Percentiles rank a stretch among this genome's conserved stretches.
phyloP scores from a whole-genome alignment of 1,140 invertebrate species.

The Drosophila gunungcola region DNA sequence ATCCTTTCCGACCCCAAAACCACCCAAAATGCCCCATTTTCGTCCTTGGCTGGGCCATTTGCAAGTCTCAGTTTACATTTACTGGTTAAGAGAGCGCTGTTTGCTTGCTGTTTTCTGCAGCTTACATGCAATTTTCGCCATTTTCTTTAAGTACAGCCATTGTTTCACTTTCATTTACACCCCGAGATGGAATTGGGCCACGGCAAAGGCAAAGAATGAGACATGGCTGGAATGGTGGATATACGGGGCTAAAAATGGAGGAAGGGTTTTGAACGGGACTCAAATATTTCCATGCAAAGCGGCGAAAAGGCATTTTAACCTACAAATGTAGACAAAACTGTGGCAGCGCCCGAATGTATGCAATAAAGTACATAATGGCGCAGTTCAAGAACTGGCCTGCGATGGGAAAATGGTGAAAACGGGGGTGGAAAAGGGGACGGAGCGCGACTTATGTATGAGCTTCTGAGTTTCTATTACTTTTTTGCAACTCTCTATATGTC shows the following conservation, averaged over 20 bases:
- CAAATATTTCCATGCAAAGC: slow-evolving; percentile 57
- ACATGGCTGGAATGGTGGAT: slow-evolving; percentile 23
- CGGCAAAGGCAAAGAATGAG: slow-evolving; percentile 54
- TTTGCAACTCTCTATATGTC: slow-evolving; percentile 34
- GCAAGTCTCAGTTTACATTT: slow-evolving; percentile 47
- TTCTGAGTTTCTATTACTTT: slow-evolving; percentile 73
- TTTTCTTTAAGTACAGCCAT: slow-evolving; percentile 80
- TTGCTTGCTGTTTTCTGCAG: slow-evolving; percentile 37
- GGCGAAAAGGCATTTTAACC: slow-evolving; percentile 68
- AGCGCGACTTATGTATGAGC: slow-evolving; percentile 47
- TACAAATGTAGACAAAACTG: slow-evolving; percentile 62
- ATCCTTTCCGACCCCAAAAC: slow-evolving; percentile 2
- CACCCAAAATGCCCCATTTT: not conserved
- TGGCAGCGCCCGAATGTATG: slow-evolving; percentile 78
- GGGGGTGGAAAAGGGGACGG: slow-evolving; percentile 30
- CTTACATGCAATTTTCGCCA: slow-evolving; percentile 80
- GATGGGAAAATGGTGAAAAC: slow-evolving; percentile 28
- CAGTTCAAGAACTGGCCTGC: slow-evolving; percentile 73
- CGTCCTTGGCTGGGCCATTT: slow-evolving; percentile 46
- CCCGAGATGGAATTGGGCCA: slow-evolving; percentile 74
- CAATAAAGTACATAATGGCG: slow-evolving; percentile 82
- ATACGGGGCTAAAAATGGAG: not conserved
- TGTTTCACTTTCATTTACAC: slow-evolving; percentile 78
- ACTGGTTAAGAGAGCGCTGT: slow-evolving; percentile 24
- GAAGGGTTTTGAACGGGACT: slow-evolving; percentile 1